Evolutionary conservation across 2,113 vertebrate genomes (phyloP).

Genomic region (Arizona elegans): DNA sequence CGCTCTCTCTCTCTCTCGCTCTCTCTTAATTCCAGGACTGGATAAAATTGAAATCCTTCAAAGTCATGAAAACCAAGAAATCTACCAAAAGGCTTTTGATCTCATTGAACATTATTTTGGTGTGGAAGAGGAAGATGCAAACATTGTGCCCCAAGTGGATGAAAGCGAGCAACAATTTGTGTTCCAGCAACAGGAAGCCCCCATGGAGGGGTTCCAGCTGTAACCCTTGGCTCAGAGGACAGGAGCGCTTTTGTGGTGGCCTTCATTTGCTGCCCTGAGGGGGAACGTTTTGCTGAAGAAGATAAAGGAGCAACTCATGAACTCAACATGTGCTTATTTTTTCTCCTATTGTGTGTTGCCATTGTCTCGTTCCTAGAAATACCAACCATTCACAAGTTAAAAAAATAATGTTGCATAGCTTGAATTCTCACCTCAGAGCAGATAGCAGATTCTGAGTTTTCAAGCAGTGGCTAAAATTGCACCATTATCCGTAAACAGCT

Average conservation of each 20-base stretch:
- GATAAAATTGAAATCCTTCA: conserved; percentile 91
- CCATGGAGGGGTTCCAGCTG: conserved; percentile 88
- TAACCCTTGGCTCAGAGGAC: conserved; percentile 60
- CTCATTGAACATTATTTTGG: conserved; percentile 88
- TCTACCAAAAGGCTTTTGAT: conserved; percentile 89
- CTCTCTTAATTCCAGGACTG: conserved; percentile 72
- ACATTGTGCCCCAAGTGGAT: conserved; percentile 86
- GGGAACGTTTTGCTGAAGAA: conserved; percentile 56
- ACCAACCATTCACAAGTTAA: conserved; percentile 56
- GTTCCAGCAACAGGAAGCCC: conserved; percentile 87
- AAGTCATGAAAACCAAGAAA: conserved; percentile 89
- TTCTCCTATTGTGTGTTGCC: conserved; percentile 57
- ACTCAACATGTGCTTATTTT: conserved; percentile 61
- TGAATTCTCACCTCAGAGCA: conserved; percentile 54
- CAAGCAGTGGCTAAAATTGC: conserved; percentile 60
- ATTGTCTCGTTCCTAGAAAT: conserved; percentile 61
- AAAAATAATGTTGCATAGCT: conserved; percentile 57
- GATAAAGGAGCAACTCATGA: conserved; percentile 63
- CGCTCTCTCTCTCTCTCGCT: not conserved
- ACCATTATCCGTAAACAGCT: conserved; percentile 56
- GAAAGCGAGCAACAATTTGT: conserved; percentile 87
- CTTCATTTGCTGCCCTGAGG: conserved; percentile 47
- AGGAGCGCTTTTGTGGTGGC: conserved; percentile 10
- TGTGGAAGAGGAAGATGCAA: conserved; percentile 86
- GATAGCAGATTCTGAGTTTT: conserved; percentile 60